Base-by-base conservation (phyloP, 2,797 vertebrate species). In the Crypturellus tataupa region DNA sequence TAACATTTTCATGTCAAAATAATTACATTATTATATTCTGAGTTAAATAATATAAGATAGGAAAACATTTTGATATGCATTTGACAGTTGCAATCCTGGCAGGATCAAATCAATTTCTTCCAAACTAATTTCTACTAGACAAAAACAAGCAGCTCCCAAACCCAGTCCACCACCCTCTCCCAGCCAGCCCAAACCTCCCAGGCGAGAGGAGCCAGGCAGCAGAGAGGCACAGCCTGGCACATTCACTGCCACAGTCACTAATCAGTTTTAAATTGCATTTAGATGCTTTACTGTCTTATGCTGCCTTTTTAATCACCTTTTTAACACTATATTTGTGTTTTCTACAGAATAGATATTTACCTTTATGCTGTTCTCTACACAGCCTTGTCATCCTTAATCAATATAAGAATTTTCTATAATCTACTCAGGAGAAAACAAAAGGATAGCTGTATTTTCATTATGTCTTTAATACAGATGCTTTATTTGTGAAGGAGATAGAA, bases 1-100 rank as follows among this genome's bases (percentile, higher is more conserved):
- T 96, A 98, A 97, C 53, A 4, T 95, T 97, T 97, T 96, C 93
- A 97, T 98, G 98, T 98, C 98, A 98, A 98, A 98, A 98, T 97
- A 98, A 98, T 98, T 98, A 97, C 96, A 96, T 97, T 97, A 97
- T 97, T 97, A 97, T 96, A 97, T 96, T 97, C 97, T 59, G 89
- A 98, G 93, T 95, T 97, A 98, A 98, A 98, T 97, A 97, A 97
- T 97, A 97, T 97, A 97, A 97, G 90, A 97, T 93, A 92, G 82
- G 94, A 97, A 98, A 98, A 98, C 96, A 98, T 97, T 98, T 92
- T 97, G 96, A 98, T 98, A 96, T 55, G 93, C 91, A 96, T 96
- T 96, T 98, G 98, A 97, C 96, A 97, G 97, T 93, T 91, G 87
- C 78, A 97, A 95, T 96, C 89, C 78, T 97, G 89, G 78, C 83